A percentile compares a stretch with the other conserved stretches of the same genome.
These are phyloP conservation scores for Chloroceryle aenea DNA, from an alignment of 2,113 vertebrate species.

Conservation along the genomic window DNA sequence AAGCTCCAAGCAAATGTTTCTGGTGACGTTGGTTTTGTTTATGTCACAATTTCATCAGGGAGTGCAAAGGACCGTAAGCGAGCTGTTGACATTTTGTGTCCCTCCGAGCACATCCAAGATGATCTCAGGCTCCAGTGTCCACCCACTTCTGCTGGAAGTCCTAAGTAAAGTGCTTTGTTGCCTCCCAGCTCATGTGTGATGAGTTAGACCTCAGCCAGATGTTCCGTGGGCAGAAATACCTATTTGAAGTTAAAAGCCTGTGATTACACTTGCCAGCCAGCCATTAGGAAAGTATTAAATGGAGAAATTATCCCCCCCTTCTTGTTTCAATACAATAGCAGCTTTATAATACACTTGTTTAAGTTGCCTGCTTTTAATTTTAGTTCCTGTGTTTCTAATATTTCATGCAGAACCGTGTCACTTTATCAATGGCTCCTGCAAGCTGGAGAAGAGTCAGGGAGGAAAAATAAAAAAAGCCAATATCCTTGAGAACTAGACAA, in stretches of 20 bases:
- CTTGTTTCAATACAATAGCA: constrained; percentile 64
- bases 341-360: constrained; percentile 59
- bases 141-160: neutral
- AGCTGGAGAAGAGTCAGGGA: neutral
- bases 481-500: constrained; percentile 24
- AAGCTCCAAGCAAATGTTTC: neutral
- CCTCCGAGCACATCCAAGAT: neutral
- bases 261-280: constrained; percentile 73
- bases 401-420: neutral
- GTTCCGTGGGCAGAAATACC: constrained; percentile 72
- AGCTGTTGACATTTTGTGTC: neutral
- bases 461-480: neutral
- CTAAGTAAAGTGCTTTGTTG: neutral
- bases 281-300: constrained; percentile 67
- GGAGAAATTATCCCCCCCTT: constrained; percentile 44
- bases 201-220: constrained; percentile 54
- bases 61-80: rapidly evolving
- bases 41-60: neutral
- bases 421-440: neutral
- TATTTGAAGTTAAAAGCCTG: constrained; percentile 49
- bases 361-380: constrained; percentile 24
- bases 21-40: neutral
- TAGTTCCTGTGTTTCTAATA: neutral
- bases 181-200: neutral
- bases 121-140: neutral